Percentiles rank a stretch among this genome's conserved stretches.
Conservation (phyloP, 64 coral and sea anemone genomes). For the Montipora capricornis region DNA sequence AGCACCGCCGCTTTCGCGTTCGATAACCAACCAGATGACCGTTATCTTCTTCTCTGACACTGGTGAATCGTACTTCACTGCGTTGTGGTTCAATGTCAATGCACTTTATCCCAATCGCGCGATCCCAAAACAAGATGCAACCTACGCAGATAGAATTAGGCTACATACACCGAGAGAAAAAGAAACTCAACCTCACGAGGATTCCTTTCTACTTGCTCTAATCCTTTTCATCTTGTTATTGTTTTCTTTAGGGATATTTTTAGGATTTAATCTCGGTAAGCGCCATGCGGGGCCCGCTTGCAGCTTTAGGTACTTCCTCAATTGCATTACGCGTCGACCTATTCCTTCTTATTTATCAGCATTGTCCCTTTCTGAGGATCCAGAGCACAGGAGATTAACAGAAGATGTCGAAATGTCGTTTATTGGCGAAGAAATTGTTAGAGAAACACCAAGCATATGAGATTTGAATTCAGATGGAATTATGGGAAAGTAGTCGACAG, state of each 20-base stretch:
- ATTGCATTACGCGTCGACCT: background rate
- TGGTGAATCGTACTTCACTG: background rate
- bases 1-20: background rate
- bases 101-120: background rate
- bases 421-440: background rate
- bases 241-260: background rate
- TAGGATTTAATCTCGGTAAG: constrained; percentile 6
- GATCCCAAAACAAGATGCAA: background rate
- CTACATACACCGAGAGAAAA: background rate
- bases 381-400: background rate
- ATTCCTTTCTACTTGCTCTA: background rate
- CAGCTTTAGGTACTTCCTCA: background rate
- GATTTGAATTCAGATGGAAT: too few species aligned
- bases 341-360: background rate
- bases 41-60: background rate
- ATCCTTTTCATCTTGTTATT: constrained; percentile 1
- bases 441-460: too few species aligned
- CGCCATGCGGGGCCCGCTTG: background rate
- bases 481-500: too few species aligned
- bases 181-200: too few species aligned
- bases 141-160: background rate
- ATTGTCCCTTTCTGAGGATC: background rate
- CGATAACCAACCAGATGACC: background rate
- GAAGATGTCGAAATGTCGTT: background rate
- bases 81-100: constrained; percentile 7